Conservation (phyloP, 2,113 vertebrate species). For the Apaloderma vittatum region DNA sequence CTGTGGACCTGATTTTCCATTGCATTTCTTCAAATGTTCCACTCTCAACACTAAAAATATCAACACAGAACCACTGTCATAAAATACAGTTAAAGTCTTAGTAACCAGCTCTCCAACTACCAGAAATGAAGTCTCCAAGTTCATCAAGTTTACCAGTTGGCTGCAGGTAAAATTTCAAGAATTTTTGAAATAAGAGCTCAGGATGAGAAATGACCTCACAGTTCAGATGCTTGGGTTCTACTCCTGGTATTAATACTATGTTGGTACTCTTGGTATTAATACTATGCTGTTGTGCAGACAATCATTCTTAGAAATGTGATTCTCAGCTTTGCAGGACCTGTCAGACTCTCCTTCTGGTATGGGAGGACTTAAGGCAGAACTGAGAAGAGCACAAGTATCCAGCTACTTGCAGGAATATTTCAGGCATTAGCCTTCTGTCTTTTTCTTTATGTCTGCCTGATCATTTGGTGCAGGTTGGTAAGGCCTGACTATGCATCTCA, state of each 20-base stretch:
- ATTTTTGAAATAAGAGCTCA: neutral
- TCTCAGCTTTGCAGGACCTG: neutral
- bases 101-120: neutral
- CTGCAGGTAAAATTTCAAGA: neutral
- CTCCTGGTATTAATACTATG: neutral
- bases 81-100: neutral
- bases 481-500: neutral
- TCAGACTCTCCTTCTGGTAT: neutral
- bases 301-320: neutral
- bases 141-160: neutral
- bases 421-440: neutral
- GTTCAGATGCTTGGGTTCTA: neutral
- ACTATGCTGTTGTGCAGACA: neutral
- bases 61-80: neutral
- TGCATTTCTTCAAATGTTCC: neutral
- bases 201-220: neutral
- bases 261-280: neutral
- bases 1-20: neutral
- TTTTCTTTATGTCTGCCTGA: neutral
- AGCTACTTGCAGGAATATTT: neutral
- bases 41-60: neutral
- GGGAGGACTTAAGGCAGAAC: neutral
- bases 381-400: neutral
- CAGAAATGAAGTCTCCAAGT: neutral
- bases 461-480: neutral